Conservation (phyloP, 2,888 invertebrate species). For the Pharmacophagus antenor region DNA sequence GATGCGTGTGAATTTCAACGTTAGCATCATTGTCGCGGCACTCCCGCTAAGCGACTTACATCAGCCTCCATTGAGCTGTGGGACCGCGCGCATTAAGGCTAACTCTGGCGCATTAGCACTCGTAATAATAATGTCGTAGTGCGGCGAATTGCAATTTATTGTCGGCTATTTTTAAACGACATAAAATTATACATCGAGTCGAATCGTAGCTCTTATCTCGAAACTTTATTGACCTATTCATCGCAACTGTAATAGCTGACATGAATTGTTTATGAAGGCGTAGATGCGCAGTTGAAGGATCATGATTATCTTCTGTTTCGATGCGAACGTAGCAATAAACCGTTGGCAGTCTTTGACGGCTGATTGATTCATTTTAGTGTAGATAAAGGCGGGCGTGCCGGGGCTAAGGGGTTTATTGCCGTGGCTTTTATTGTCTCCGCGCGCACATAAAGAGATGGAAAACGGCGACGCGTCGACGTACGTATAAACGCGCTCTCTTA, state of each 20-base stretch:
- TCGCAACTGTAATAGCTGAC: conserved; percentile 40
- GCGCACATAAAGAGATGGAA: conserved; percentile 47
- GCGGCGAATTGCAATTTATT: conserved; percentile 61
- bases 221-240: conserved; percentile 53
- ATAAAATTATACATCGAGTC: conserved; percentile 45
- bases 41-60: conserved; percentile 48
- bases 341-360: conserved; percentile 52
- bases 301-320: conserved; percentile 34
- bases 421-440: conserved; percentile 60
- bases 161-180: conserved; percentile 54
- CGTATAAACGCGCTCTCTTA: conserved; percentile 39
- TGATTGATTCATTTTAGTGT: conserved; percentile 67
- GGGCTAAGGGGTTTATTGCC: conserved; percentile 52
- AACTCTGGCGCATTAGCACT: conserved; percentile 54
- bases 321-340: conserved; percentile 35
- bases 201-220: conserved; percentile 46
- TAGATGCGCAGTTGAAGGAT: conserved; percentile 27
- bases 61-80: conserved; percentile 37
- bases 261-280: conserved; percentile 42
- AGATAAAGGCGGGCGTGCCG: conserved; percentile 59
- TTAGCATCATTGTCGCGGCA: conserved; percentile 43
- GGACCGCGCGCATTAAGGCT: conserved; percentile 47
- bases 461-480: conserved; percentile 37
- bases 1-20: conserved; percentile 62
- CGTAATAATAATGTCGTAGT: conserved; percentile 53